Evolutionary conservation across 1,140 invertebrate genomes (phyloP).

Genomic region (Pogonomyrmex californicus): DNA sequence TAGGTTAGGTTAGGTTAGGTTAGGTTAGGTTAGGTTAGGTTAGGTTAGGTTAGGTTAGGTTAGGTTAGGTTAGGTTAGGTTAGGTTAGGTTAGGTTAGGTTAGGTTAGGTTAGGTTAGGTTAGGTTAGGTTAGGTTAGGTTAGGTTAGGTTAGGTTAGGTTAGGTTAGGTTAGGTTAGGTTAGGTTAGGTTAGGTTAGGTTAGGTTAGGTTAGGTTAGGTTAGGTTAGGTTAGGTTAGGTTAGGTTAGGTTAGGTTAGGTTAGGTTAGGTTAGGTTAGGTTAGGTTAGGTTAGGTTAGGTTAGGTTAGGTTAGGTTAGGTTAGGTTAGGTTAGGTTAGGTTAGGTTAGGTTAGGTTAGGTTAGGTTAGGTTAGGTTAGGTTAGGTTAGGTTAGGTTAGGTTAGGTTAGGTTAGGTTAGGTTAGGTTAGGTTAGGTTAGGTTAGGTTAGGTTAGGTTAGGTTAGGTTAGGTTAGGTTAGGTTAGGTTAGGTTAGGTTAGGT

Average conservation of each 20-base stretch:
- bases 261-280: slow-evolving; percentile 3
- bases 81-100: slow-evolving; percentile 3
- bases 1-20: slow-evolving; percentile 3
- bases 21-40: slow-evolving; percentile 3
- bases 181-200: slow-evolving; percentile 3
- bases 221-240: slow-evolving; percentile 3
- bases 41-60: slow-evolving; percentile 3
- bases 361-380: slow-evolving; percentile 3
- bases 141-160: slow-evolving; percentile 3
- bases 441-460: slow-evolving; percentile 3
- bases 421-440: slow-evolving; percentile 3
- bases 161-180: slow-evolving; percentile 3
- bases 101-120: slow-evolving; percentile 3
- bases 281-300: not conserved
- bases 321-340: slow-evolving; percentile 3
- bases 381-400: slow-evolving; percentile 3
- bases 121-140: slow-evolving; percentile 3
- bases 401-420: slow-evolving; percentile 3
- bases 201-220: slow-evolving; percentile 3
- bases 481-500: slow-evolving; percentile 3
- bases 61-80: slow-evolving; percentile 3
- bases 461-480: slow-evolving; percentile 3
- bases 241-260: slow-evolving; percentile 3
- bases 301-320: slow-evolving; percentile 3
- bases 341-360: slow-evolving; percentile 3